Evolutionary conservation across 2,113 vertebrate genomes (phyloP).

Genomic region (Crocuta crocuta): DNA sequence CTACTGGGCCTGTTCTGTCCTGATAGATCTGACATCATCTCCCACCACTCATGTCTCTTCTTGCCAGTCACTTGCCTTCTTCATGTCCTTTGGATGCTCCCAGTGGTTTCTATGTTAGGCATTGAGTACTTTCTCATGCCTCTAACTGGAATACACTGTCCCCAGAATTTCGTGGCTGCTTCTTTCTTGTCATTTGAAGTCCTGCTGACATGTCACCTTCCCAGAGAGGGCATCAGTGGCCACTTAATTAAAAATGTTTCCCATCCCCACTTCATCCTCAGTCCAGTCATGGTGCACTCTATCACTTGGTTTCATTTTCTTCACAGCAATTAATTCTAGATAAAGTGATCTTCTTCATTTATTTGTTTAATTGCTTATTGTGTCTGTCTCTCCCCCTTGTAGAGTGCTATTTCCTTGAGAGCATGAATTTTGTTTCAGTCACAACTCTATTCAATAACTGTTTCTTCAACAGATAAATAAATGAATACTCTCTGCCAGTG

Average conservation of each 20-base stretch:
- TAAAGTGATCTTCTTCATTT: background rate
- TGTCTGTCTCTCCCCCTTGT: background rate
- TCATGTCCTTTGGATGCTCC: background rate
- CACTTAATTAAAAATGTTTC: background rate
- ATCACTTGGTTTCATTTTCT: background rate
- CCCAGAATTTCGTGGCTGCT: background rate
- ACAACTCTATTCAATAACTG: background rate
- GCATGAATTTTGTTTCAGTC: background rate
- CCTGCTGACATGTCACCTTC: background rate
- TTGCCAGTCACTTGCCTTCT: background rate
- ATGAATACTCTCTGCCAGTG: too few relatives aligned
- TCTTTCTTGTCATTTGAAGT: background rate
- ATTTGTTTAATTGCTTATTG: background rate
- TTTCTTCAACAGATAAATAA: background rate
- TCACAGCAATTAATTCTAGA: background rate
- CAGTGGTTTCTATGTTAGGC: background rate
- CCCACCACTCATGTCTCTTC: background rate
- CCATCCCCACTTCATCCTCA: background rate
- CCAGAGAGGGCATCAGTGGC: background rate
- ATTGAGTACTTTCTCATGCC: background rate
- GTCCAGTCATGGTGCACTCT: background rate
- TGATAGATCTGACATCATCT: background rate
- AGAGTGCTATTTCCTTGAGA: background rate
- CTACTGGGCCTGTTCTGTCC: background rate
- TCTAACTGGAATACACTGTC: background rate